These are phyloP conservation scores for Gavia stellata DNA, from an alignment of 2,113 vertebrate genomes.

Conservation along the genomic window DNA sequence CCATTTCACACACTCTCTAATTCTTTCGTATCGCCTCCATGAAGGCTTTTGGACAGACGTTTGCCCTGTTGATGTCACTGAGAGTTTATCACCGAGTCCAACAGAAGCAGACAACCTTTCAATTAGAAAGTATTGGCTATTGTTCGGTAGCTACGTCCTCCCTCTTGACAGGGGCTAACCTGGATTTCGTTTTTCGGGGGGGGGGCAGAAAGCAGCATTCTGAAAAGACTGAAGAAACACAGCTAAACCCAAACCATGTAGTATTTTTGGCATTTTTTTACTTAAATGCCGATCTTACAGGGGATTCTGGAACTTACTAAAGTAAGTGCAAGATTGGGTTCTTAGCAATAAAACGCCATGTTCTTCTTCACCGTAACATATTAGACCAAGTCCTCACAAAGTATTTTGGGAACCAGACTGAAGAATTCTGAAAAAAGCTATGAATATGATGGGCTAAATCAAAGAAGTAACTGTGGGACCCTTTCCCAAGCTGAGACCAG, in stretches of 20 bases:
- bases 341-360: not conserved
- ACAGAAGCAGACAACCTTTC: not conserved
- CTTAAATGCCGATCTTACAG: not conserved
- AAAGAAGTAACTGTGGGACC: not conserved
- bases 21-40: not conserved
- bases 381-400: not conserved
- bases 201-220: not conserved
- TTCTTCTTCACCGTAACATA: not conserved
- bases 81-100: not conserved
- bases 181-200: not conserved
- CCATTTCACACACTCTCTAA: not conserved
- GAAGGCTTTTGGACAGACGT: not conserved
- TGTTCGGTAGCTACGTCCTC: not conserved
- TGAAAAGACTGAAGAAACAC: not conserved
- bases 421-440: not conserved
- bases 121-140: not conserved
- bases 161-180: not conserved
- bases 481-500: not conserved
- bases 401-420: not conserved
- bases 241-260: not conserved
- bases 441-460: not conserved
- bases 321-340: not conserved
- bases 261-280: not conserved
- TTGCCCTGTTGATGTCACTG: not conserved
- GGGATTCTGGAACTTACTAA: not conserved